phyloP scores from a whole-genome alignment of 2,113 vertebrate species.

The Mobula birostris region DNA sequence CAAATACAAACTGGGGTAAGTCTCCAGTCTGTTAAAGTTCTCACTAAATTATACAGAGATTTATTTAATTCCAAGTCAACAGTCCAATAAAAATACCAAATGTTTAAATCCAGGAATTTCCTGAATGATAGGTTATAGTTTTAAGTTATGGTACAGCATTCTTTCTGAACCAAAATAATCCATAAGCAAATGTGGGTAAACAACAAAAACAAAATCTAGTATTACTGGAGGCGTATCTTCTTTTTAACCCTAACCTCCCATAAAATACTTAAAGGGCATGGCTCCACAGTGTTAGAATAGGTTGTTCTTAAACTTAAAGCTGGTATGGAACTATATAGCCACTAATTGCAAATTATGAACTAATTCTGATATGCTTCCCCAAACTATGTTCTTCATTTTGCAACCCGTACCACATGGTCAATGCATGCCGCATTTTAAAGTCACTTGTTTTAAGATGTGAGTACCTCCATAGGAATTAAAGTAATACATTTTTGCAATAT shows the following conservation, averaged over 20 bases:
- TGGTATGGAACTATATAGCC: neutral
- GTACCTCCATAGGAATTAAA: neutral
- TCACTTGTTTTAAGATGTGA: neutral
- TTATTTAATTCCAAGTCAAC: conserved; percentile 14
- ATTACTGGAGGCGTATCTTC: neutral
- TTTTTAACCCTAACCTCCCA: neutral
- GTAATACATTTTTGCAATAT: neutral
- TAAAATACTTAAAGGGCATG: neutral
- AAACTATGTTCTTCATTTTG: neutral
- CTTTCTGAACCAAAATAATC: neutral
- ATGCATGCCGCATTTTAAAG: neutral
- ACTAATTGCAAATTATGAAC: neutral
- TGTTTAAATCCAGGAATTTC: neutral
- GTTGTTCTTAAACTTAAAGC: neutral
- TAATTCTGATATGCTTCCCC: neutral
- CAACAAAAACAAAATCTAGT: neutral
- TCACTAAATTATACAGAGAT: conserved; percentile 5
- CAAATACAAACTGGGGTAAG: conserved; percentile 38
- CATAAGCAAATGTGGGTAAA: neutral
- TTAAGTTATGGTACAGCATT: neutral
- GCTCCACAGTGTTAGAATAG: neutral
- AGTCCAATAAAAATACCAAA: conserved; percentile 3
- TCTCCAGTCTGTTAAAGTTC: conserved; percentile 32
- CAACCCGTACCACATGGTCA: neutral
- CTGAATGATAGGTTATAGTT: neutral